These are phyloP conservation scores for Cladopsammia gracilis DNA, from an alignment of 64 coral and sea anemone species.

Conservation along the genomic window DNA sequence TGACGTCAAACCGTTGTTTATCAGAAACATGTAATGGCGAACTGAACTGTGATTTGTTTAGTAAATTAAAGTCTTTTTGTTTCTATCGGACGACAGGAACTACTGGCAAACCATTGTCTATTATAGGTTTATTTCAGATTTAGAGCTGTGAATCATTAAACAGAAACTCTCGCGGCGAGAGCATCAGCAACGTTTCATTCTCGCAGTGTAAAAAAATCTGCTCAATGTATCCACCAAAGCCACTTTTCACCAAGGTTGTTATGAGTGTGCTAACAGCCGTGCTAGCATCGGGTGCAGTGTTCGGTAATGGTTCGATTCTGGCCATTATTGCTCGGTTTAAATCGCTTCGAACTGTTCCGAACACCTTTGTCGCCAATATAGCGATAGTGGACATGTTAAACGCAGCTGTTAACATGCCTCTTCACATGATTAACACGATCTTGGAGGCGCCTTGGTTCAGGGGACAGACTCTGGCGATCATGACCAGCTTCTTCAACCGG, in stretches of 20 bases:
- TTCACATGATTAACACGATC: not conserved
- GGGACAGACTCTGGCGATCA: not conserved
- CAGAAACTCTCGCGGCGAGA: too few relatives aligned
- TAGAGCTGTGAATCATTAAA: too few relatives aligned
- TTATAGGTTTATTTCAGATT: too few relatives aligned
- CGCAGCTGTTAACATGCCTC: not conserved
- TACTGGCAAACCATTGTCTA: too few relatives aligned
- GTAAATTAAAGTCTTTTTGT: too few relatives aligned
- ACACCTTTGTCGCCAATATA: not conserved
- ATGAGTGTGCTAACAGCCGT: not conserved
- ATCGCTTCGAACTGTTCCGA: conserved; percentile 1
- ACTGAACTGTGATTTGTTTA: too few relatives aligned
- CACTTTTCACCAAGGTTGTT: not conserved
- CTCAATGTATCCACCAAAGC: not conserved
- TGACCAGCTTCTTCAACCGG: not conserved
- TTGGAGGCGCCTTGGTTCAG: not conserved
- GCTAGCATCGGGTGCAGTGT: not conserved
- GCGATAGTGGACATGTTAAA: not conserved
- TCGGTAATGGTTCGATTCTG: not conserved
- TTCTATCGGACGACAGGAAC: too few relatives aligned
- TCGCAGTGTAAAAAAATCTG: not conserved
- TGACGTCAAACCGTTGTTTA: too few relatives aligned
- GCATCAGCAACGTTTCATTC: too few relatives aligned
- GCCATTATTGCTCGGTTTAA: not conserved
- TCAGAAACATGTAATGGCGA: too few relatives aligned